A percentile compares a stretch with the other conserved stretches of the same genome.
phyloP scores from a whole-genome alignment of 2,888 invertebrate species.

The Metopia argyrocephala region DNA sequence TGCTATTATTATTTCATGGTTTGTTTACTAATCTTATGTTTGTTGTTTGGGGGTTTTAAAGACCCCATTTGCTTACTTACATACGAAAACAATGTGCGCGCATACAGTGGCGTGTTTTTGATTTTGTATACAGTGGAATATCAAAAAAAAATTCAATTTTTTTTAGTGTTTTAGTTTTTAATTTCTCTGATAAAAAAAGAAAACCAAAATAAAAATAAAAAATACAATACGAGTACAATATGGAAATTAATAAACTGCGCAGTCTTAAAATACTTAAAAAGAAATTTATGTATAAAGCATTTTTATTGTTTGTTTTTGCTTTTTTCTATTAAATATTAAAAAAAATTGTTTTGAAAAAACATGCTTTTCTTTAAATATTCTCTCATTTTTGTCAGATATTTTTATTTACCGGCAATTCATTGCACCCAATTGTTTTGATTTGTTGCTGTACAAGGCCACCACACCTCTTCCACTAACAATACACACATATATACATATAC shows the following conservation, averaged over 20 bases:
- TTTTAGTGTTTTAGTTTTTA: slow-evolving; percentile 40
- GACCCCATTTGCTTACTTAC: background rate
- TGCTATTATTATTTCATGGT: background rate
- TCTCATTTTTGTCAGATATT: background rate
- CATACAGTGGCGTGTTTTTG: slow-evolving; percentile 42
- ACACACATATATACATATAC: background rate
- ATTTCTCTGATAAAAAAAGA: slow-evolving; percentile 36
- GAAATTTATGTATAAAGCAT: slow-evolving; percentile 9
- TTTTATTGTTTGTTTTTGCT: slow-evolving; percentile 18
- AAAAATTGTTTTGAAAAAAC: background rate
- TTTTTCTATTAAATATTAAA: background rate
- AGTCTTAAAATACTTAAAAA: slow-evolving; percentile 42
- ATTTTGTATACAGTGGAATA: background rate
- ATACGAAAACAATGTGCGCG: background rate
- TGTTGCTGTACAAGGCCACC: slow-evolving; percentile 35
- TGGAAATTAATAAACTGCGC: slow-evolving; percentile 51
- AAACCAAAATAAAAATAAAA: slow-evolving; percentile 9
- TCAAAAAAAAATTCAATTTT: slow-evolving; percentile 30
- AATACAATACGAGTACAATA: background rate
- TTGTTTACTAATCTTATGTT: slow-evolving; percentile 17
- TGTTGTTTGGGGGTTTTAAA: slow-evolving; percentile 25
- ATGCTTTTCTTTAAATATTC: background rate
- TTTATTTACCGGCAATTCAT: slow-evolving; percentile 44
- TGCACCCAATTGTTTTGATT: slow-evolving; percentile 37
- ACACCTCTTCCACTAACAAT: slow-evolving; percentile 3